Conservation (phyloP, 2,888 invertebrate genomes). For the Cosmopolites sordidus region DNA sequence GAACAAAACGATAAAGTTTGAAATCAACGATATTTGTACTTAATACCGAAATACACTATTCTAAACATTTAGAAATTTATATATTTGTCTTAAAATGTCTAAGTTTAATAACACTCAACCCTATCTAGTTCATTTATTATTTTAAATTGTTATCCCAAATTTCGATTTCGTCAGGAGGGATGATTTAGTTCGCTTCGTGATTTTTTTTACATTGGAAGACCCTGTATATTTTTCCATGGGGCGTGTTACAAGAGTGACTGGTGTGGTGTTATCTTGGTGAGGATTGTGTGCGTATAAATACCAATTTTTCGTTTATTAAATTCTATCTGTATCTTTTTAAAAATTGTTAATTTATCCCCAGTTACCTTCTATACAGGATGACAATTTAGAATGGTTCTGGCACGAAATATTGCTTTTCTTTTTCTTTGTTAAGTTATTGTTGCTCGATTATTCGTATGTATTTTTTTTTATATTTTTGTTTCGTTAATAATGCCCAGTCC, state of each 20-base stretch:
- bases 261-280: conserved; percentile 3
- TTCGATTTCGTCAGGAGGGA: background rate
- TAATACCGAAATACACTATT: conserved; percentile 9
- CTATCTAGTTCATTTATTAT: conserved; percentile 7
- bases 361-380: no score
- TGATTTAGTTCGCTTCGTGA: background rate
- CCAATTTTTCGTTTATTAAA: conserved; percentile 15
- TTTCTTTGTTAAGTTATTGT: no score
- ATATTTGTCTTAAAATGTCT: conserved; percentile 4
- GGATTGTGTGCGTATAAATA: conserved; percentile 29
- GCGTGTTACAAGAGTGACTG: background rate
- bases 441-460: no score
- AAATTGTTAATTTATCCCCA: conserved; percentile 27
- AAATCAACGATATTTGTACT: no score
- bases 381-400: no score
- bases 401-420: no score
- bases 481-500: no score
- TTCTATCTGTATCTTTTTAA: conserved; percentile 8
- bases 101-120: conserved; percentile 7
- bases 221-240: conserved; percentile 6
- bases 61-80: conserved; percentile 9
- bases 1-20: no score
- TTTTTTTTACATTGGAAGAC: conserved; percentile 14
- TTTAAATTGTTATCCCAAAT: conserved; percentile 3
- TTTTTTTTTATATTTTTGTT: no score